phyloP scores from a whole-genome alignment of 2,113 vertebrate species.

The Periophthalmus modestus region DNA sequence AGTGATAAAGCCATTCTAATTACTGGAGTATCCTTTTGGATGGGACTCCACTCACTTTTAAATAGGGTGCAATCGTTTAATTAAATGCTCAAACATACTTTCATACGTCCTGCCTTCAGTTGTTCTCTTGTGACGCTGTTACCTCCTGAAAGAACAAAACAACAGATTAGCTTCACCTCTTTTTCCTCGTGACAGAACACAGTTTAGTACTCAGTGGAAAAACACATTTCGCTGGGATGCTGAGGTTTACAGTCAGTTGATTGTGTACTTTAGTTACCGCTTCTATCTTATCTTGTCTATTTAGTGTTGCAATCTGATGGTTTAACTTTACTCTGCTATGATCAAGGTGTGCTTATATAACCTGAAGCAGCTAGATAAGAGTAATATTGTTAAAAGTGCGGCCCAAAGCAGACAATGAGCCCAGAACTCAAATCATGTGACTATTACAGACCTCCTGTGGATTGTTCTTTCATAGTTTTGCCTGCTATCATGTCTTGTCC shows the following conservation, averaged over 20 bases:
- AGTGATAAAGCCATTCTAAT: slow-evolving; percentile 73
- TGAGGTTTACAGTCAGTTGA: slow-evolving; percentile 21
- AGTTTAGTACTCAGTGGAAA: neutral
- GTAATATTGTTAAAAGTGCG: slow-evolving; percentile 16
- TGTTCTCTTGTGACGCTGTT: slow-evolving; percentile 87
- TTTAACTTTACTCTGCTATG: slow-evolving; percentile 47
- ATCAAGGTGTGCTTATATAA: slow-evolving; percentile 68
- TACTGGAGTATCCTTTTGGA: slow-evolving; percentile 64
- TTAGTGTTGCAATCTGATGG: slow-evolving; percentile 68
- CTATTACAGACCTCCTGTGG: neutral
- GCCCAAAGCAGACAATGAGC: neutral
- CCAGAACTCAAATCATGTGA: neutral
- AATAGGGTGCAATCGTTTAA: slow-evolving; percentile 44
- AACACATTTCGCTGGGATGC: neutral
- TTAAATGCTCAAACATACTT: slow-evolving; percentile 14
- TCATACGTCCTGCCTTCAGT: slow-evolving; percentile 65
- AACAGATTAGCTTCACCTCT: neutral
- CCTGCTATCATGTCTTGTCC: neutral
- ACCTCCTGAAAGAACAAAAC: slow-evolving; percentile 72
- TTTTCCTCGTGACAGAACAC: neutral
- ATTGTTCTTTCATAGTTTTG: neutral
- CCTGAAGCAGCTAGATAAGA: slow-evolving; percentile 53
- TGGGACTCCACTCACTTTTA: slow-evolving; percentile 48
- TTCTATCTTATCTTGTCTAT: slow-evolving; percentile 71
- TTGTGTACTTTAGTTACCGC: slow-evolving; percentile 28